Evolutionary conservation across 1,140 invertebrate genomes (phyloP), one percentile per base, ranked within the genome.

Genomic region (Gryllus bimaculatus): DNA sequence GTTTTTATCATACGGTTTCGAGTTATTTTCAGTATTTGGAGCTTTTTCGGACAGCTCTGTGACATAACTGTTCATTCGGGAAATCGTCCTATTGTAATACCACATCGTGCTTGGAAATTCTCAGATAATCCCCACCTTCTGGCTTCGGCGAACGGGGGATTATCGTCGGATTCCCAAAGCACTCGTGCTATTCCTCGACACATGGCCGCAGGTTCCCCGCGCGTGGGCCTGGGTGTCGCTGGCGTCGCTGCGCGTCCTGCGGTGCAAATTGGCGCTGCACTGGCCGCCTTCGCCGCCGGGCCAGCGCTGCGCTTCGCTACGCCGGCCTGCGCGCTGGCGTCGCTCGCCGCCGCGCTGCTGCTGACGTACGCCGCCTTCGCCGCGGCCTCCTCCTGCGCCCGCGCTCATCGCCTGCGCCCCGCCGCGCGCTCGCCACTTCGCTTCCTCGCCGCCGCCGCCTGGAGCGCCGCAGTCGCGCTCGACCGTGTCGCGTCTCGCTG

Each of bases 401-500:
- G 0, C 47, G 49, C 13, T 78, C 76, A 4, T 78, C 8, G 49
- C 83, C 8, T 88, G 88, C 80, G 82, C 82, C 15, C 84, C 0
- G 82, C 88, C 18, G 89, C 0, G 82, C 88, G 0, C 77, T 84
- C 18, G 86, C 88, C 6, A 89, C 80, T 90, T 88, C 82, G 85
- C 48, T 89, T 90, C 82, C 84, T 90, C 47, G 85, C 87, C 0
- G 86, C 89, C 0, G 91, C 81, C n/a, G 88, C 87, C 79, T 91
- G 90, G 90, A 90, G 89, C 87, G 87, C 88, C 75, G 86, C 89
- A 3, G 87, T 91, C 84, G 86, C 90, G 0, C 90, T 87, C 82
- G 90, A 91, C n/a, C 81, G 86, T 90, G 3, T 91, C 86, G 84
- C 83, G 86, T n/a, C 47, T 89, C 90, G 21, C 83, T 90, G 10